Percentiles rank a stretch among this genome's conserved stretches.
Conservation (phyloP, 2,797 vertebrate genomes). For the Euphonia xanthogaster region DNA sequence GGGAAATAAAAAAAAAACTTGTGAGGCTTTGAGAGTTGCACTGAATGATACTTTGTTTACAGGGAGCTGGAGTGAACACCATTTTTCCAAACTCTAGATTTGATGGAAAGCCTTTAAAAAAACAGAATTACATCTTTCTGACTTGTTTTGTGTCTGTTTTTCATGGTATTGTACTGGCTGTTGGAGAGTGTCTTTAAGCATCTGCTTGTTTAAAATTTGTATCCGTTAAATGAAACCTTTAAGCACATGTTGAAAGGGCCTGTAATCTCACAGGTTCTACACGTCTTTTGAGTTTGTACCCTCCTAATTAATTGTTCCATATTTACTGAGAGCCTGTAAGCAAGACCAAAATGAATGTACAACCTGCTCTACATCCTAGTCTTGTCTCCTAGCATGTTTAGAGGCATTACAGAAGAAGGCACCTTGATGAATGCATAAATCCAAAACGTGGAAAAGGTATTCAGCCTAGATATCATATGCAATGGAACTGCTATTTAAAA, state of each 20-base stretch:
- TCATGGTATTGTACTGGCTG: neutral
- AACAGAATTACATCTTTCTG: neutral
- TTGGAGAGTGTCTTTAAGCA: neutral
- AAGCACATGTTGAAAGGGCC: neutral
- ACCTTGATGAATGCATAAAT: neutral
- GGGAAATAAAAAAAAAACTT: neutral
- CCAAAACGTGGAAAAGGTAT: neutral
- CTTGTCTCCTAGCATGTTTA: neutral
- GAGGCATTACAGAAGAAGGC: neutral
- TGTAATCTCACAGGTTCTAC: neutral
- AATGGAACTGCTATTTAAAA: neutral
- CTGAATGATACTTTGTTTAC: neutral
- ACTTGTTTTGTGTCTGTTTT: neutral
- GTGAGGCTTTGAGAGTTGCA: neutral
- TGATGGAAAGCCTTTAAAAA: neutral
- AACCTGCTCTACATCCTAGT: neutral
- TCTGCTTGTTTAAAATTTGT: neutral
- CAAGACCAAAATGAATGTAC: neutral
- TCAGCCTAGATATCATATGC: neutral
- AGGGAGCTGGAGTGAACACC: neutral
- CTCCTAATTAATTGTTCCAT: neutral
- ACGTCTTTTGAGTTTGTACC: neutral
- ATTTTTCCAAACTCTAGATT: neutral
- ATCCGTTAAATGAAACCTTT: neutral
- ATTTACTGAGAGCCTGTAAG: neutral